Evolutionary conservation across 2,113 vertebrate species (phyloP), one percentile per base, ranked within the genome.

Genomic region (Eublepharis macularius): DNA sequence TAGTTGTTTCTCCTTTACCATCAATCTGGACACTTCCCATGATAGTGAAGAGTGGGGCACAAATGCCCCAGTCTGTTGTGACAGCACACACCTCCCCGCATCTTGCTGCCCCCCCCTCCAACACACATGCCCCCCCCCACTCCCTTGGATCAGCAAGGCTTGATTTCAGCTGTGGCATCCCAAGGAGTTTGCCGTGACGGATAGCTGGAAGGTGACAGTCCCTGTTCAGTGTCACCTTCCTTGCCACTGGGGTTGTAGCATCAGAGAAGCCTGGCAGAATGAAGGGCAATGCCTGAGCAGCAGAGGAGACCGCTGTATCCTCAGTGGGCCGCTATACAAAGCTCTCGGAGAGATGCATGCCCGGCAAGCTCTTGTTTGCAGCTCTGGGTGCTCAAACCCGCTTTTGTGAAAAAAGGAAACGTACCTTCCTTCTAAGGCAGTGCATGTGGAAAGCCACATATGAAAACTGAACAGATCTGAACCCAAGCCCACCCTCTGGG

Each of bases 211-310:
- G 73, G 80, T 0, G 76, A 76, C 21, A 51, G 82, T 49, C 19
- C 0, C 54, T 0, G 0, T 2, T 1, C 5, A 11, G 0, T 0
- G 0, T 29, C 34, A 12, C 76, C 76, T 19, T 73, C 63, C 63
- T 45, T 41, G 39, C 0, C 0, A 47, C 76, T 43, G 2, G n/a
- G 73, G 0, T 1, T 0, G 1, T 63, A 13, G 85, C 82, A 6
- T 14, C 26, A 1, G 6, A 60, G 68, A 68, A 49, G 0, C 1
- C 36, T 57, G 45, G 14, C 29, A 5, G 36, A 19, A 7, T 0
- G 0, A 0, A 0, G 1, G 0, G 8, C 0, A 45, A 49, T 13
- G 80, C 11, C 74, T 7, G 2, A 6, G 2, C 1, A 0, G 11
- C 80, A 3, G 4, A 24, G 6, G 77, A n/a, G 68, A 3, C 1